Base-by-base conservation (phyloP, 2,113 vertebrate species). In the Hydrolagus affinis region DNA sequence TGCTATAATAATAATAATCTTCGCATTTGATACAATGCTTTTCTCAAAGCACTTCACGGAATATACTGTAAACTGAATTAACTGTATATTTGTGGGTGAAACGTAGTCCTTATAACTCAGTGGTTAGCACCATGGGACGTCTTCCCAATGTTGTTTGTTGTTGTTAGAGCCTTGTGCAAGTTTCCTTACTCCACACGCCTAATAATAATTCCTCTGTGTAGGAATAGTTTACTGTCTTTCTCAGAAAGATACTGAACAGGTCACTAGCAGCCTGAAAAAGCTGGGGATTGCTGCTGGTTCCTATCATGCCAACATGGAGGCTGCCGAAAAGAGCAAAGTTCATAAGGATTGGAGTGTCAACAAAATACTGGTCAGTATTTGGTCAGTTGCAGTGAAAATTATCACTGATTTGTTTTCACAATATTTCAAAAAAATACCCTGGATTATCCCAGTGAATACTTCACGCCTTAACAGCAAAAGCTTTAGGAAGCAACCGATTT, bases 221-320 rank as follows among this genome's bases (percentile, higher is more conserved):
- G 98, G 98, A 76, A 98, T 99, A 59, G 91, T 98, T 85, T 99
- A 99, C 57, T 98, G 98, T 32, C 97, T 99, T 90, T 99, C 98
- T 87, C 98, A 99, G 91, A 99, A 98, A 89, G 98, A 99, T 85
- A 95, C 96, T 21, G 97, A 99, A 86, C 89, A 91, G 8, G 91
- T 99, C 85, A 93, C 97, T 0, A 28, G 92, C 83, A 95, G 91
- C 80, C 92, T 99, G 85, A 95, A 95, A 90, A 95, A 95, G 86
- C 75, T 90, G 68, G 95, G 94, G 72, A 93, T 99, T 86, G 88
- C 87, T 56, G 95, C 97, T 0, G 95, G 92, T 57, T 91, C 94
- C 0, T 99, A 99, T 88, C 96, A 99, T 12, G 95, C 93, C 68
- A 96, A 97, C 88, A 95, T 99, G 97, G 92, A 95, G n/a, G 89